Base-by-base conservation (phyloP, 2,888 invertebrate species). In the Tachystola acroxantha region DNA sequence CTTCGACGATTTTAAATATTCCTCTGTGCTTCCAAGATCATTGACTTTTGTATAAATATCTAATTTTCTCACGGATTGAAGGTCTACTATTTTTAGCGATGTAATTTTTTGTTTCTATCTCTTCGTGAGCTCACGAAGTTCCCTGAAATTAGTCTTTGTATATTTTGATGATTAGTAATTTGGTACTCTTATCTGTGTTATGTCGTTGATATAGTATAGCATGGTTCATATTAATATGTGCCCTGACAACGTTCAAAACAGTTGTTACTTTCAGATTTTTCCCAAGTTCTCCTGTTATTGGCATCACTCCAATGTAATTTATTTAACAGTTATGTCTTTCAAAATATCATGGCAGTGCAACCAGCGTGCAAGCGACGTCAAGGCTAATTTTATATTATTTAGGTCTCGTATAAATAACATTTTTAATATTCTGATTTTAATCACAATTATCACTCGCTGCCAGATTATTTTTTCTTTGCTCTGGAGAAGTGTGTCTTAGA, bases 281-380 rank as follows among this genome's bases (percentile, higher is more conserved):
- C 39, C 31, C 32, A 43, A 46, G 42, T 52, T 46, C 46, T 46
- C 46, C 53, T 57, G 55, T 46, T 55, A 50, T 64, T 81, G 80
- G 80, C 77, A 42, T 26, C 12, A 28, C 35, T 68, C 78, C 80
- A 81, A 66, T 55, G 61, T 69, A 70, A 76, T 79, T 75, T 75
- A 73, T 78, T 64, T 52, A 63, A 62, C 65, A 53, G 70, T 71
- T 69, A 70, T 62, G 60, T 71, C 65, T 74, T 76, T 72, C 64
- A 68, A 65, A 71, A 72, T 67, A 69, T 69, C 60, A 48, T 59
- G 29, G 38, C 46, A 61, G 53, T 72, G 71, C 73, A 74, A 48
- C 53, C 45, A 46, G 43, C 58, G 52, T 72, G 68, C 70, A 70
- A 53, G 48, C 45, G 45, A 57, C 66, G 60, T 68, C 74, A 72